These are phyloP conservation scores for Zaprionus vittiger DNA, from an alignment of 1,140 invertebrate genomes.

Conservation along the genomic window DNA sequence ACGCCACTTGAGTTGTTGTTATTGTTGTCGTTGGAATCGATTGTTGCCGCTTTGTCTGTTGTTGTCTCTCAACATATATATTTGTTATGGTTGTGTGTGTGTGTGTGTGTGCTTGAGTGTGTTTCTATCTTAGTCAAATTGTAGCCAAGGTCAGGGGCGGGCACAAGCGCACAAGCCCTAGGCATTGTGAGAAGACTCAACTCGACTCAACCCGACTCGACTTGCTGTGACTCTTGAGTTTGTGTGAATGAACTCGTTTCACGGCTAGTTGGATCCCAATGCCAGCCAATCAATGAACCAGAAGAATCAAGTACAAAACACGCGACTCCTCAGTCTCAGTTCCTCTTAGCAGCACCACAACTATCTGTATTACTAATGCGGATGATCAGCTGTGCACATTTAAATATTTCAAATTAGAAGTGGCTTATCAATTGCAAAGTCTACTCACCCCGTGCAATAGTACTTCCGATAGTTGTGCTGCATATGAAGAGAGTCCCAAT, in stretches of 20 bases:
- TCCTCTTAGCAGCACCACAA: not conserved
- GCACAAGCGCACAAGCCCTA: slow-evolving; percentile 51
- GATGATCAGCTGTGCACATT: not conserved
- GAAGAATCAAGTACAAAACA: slow-evolving; percentile 72
- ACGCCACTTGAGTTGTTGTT: slow-evolving; percentile 63
- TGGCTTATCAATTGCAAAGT: not conserved
- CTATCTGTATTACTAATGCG: not conserved
- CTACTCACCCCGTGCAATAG: not conserved
- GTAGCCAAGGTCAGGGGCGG: slow-evolving; percentile 77
- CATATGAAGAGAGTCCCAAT: too few species aligned
- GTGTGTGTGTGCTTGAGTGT: slow-evolving; percentile 24
- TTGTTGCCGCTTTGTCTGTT: slow-evolving; percentile 42
- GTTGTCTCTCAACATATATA: slow-evolving; percentile 31
- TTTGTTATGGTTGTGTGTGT: slow-evolving; percentile 32
- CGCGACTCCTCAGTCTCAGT: slow-evolving; percentile 3
- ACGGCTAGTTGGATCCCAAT: slow-evolving; percentile 51
- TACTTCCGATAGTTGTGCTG: not conserved
- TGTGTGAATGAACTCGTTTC: slow-evolving; percentile 70
- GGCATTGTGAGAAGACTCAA: slow-evolving; percentile 43
- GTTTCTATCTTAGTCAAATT: slow-evolving; percentile 52
- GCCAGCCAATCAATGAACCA: slow-evolving; percentile 74
- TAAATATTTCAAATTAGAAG: not conserved
- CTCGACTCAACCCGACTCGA: slow-evolving; percentile 20
- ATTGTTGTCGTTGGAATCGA: slow-evolving; percentile 52
- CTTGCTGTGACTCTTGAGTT: slow-evolving; percentile 24